A percentile compares a stretch with the other conserved stretches of the same genome.
These are phyloP conservation scores for Gambusia holbrooki DNA, from an alignment of 2,113 vertebrate species.

Conservation along the genomic window DNA sequence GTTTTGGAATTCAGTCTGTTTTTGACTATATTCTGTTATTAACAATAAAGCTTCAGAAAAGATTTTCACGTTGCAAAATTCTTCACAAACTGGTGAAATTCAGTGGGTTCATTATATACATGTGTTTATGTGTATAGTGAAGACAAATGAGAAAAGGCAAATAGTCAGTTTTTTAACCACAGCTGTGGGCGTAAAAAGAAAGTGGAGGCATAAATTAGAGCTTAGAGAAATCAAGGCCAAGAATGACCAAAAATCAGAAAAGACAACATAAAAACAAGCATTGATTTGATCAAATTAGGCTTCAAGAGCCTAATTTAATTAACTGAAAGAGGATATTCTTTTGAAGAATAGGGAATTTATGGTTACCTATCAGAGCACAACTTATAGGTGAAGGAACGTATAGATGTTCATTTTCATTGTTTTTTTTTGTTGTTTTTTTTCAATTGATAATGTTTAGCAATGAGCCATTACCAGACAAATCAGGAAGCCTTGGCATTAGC, in stretches of 20 bases:
- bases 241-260: constrained; percentile 30
- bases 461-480: constrained; percentile 20
- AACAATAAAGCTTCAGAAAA: too few relatives aligned
- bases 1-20: too few relatives aligned
- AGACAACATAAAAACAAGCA: not conserved
- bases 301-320: constrained; percentile 32
- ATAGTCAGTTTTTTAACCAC: constrained; percentile 18
- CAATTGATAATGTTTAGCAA: not conserved
- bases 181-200: constrained; percentile 5
- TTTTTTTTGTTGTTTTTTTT: not conserved
- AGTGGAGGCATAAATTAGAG: constrained; percentile 27
- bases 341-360: constrained; percentile 39
- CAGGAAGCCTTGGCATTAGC: constrained; percentile 15
- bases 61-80: too few relatives aligned
- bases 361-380: too few relatives aligned
- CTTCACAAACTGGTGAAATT: not conserved
- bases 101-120: not conserved
- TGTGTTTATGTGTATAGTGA: not conserved
- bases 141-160: not conserved
- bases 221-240: constrained; percentile 30
- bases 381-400: too few relatives aligned
- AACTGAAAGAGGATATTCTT: constrained; percentile 22
- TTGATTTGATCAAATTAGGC: not conserved
- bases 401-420: too few relatives aligned
- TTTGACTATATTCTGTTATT: too few relatives aligned